Percentiles rank a stretch among this genome's conserved stretches.
These are phyloP conservation scores for Leptonema lineaticorne DNA, from an alignment of 1,140 invertebrate genomes.

Conservation along the genomic window DNA sequence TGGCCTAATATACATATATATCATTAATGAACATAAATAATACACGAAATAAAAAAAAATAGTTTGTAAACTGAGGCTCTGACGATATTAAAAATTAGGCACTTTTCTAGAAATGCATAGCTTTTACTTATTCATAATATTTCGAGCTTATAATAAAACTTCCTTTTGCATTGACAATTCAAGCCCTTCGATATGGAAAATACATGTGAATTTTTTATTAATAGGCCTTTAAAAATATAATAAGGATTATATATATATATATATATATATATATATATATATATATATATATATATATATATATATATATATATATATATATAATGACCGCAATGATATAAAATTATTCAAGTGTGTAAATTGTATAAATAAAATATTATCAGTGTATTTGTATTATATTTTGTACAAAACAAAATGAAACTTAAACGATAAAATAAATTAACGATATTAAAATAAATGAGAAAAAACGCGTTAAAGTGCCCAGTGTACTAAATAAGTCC, in stretches of 20 bases:
- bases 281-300: background rate
- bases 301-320: too few relatives aligned
- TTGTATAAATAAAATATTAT: background rate
- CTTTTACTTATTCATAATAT: slow-evolving; percentile 40
- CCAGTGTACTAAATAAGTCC: slow-evolving; percentile 3
- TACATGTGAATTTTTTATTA: background rate
- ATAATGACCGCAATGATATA: too few relatives aligned
- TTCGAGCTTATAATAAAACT: slow-evolving; percentile 41
- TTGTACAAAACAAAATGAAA: slow-evolving; percentile 18
- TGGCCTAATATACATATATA: slow-evolving; percentile 16
- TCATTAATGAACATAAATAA: slow-evolving; percentile 5
- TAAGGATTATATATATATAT: background rate
- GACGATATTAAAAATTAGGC: slow-evolving; percentile 24
- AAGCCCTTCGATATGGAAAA: slow-evolving; percentile 19
- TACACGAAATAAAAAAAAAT: background rate
- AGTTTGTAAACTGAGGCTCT: too few relatives aligned
- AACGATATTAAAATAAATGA: too few relatives aligned
- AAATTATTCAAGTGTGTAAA: too few relatives aligned
- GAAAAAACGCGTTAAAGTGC: slow-evolving; percentile 11
- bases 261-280: background rate
- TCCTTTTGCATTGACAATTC: slow-evolving; percentile 43
- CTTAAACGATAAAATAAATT: background rate
- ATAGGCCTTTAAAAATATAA: slow-evolving; percentile 2
- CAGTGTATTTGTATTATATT: slow-evolving; percentile 5
- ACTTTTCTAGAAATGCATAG: slow-evolving; percentile 21